Base-by-base conservation (phyloP, 2,113 vertebrate species). In the Perca schrenkii region DNA sequence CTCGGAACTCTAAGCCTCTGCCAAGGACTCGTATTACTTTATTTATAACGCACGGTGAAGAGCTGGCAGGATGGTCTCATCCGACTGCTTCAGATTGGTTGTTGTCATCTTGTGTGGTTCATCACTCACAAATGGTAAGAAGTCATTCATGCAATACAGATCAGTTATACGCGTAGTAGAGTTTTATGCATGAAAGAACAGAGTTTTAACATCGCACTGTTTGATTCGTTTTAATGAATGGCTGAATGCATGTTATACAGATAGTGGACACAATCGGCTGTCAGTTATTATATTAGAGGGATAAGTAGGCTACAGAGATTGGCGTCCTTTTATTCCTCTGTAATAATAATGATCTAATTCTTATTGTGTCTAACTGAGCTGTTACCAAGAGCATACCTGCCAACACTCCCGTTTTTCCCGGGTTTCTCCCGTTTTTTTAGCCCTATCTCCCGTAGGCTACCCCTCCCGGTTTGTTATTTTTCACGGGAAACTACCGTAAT, bases 81-180 rank as follows among this genome's bases (percentile, higher is more conserved):
- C 72, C 64, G 72, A 66, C 88, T 74, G 82, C 56, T 64, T 90
- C 68, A 84, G 61, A 46, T n/a, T 86, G 71, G 49, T 82, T 69
- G 25, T 84, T 56, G 21, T 93, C 67, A 69, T 95, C 40, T 66
- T 92, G 74, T 84, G 82, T 46, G 86, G 67, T 69, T 83, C 89
- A 15, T 84, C 87, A 4, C 54, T 83, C 43, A 73, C 85, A 22
- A 54, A 79, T 31, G 95, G 95, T 96, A 91, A 95, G 94, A 79
- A 64, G 5, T 68, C 68, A 63, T 75, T 80, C 47, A 43, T 21
- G 46, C 70, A 8, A 7, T 50, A 2, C 31, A 31, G 3, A 58
- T 19, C 2, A 7, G 10, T 69, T 67, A 71, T 71, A 65, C 36
- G 31, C 25, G 4, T 4, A 22, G 54, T 2, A 2, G 16, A 57